Evolutionary conservation across 37 sponge, comb jelly and placozoan species (phyloP).

Genomic region (Beroe ovata): DNA sequence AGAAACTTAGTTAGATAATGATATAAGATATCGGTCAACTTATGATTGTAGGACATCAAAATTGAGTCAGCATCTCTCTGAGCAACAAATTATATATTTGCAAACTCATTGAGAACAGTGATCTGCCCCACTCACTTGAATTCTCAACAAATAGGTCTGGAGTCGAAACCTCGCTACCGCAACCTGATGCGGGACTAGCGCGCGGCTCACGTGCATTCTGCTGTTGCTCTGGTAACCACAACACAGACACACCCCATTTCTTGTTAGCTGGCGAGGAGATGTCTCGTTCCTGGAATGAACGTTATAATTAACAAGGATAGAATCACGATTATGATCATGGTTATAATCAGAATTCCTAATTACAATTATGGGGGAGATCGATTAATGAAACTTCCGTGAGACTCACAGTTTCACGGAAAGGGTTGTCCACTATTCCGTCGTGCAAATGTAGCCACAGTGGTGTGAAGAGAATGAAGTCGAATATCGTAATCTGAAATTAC

Average conservation of each 20-base stretch:
- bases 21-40: no score
- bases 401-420: conserved; percentile 45
- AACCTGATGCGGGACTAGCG: conserved; percentile 50
- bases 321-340: no score
- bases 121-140: conserved; percentile 29
- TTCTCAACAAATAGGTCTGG: background rate
- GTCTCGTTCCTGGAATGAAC: conserved; percentile 28
- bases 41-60: no score
- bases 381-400: no score
- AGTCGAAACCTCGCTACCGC: conserved; percentile 23
- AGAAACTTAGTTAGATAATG: no score
- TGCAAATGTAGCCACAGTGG: conserved; percentile 34
- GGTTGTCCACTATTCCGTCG: conserved; percentile 63
- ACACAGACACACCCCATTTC: conserved; percentile 62
- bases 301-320: no score
- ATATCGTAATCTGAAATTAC: conserved; percentile 65
- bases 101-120: no score
- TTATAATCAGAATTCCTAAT: no score
- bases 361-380: no score
- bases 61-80: no score
- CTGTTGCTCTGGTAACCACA: conserved; percentile 38
- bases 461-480: conserved; percentile 58
- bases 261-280: background rate
- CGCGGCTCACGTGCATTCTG: conserved; percentile 24
- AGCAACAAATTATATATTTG: no score